Evolutionary conservation across 2,888 invertebrate species (phyloP), one percentile per base, ranked within the genome.

Genomic region (Pherbina coryleti): DNA sequence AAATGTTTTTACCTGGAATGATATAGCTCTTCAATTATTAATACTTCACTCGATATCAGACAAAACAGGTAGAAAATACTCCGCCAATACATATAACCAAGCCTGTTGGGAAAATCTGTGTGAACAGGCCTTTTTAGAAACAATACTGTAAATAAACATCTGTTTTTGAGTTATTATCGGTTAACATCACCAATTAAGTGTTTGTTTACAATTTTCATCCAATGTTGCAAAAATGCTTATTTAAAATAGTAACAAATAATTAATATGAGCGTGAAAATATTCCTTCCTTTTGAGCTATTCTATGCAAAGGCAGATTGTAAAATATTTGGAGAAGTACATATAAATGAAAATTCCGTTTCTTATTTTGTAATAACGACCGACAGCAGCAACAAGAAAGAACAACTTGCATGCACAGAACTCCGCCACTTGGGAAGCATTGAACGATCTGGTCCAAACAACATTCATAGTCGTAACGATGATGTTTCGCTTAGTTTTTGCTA

Each of bases 311-410:
- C 79, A 5, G 78, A 84, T 66, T 83, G 82, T 62, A 83, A 87
- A 82, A 83, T 89, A 49, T 89, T 84, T 79, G 89, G 89, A 19
- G 89, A 89, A 80, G 82, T 89, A 31, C 85, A 86, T 79, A 88
- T 88, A 66, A 85, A 84, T 44, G 87, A 88, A 55, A 87, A 89
- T 78, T 84, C 85, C 9, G 82, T 89, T 3, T 88, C 88, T 0
- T 89, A 89, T 74, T 89, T 86, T 79, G 82, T 89, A 8, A 80
- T 87, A n/a, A 83, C 86, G 3, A 77, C 83, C 34, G 62, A 78
- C 19, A 60, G 25, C 22, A 44, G 22, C 3, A 5, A 19, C 1
- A 64, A 81, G 8, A 78, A 77, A 9, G 22, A 44, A 34, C 76
- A 78, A 3, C 22, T 73, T 0, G 62, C 70, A 28, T 60, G 70